phyloP scores from a whole-genome alignment of 2,797 vertebrate species.

The Geotrypetes seraphini region DNA sequence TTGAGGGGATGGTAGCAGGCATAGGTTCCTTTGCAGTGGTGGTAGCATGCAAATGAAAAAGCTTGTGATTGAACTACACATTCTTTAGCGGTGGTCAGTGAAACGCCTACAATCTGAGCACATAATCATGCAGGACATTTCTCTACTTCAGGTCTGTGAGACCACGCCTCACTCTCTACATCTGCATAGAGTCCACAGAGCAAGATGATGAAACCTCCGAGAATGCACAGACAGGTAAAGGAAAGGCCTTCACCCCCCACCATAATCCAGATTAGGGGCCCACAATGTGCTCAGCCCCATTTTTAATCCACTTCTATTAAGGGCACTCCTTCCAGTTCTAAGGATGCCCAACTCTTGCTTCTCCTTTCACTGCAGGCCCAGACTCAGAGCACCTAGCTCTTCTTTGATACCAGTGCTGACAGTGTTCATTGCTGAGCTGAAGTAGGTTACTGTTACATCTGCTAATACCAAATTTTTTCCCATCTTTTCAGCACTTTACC shows the following conservation, averaged over 20 bases:
- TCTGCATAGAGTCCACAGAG: conserved; percentile 6
- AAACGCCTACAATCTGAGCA: too few relatives aligned
- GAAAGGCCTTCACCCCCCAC: background rate
- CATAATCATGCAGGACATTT: background rate
- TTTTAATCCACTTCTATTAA: background rate
- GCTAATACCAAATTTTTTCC: background rate
- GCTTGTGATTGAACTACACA: too few relatives aligned
- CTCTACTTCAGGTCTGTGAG: conserved; percentile 5
- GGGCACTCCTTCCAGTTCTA: background rate
- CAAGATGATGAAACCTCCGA: background rate
- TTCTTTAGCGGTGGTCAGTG: too few relatives aligned
- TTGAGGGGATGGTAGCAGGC: background rate
- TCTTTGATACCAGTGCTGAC: too few relatives aligned
- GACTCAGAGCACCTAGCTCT: background rate
- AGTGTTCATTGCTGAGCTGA: background rate
- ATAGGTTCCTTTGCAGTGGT: too few relatives aligned
- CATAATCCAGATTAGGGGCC: background rate
- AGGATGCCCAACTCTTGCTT: background rate
- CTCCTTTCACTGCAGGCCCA: too few relatives aligned
- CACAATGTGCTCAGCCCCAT: too few relatives aligned
- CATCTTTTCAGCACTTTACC: conserved; percentile 14
- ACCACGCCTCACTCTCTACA: conserved; percentile 18
- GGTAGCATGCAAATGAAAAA: too few relatives aligned
- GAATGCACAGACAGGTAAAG: conserved; percentile 9
- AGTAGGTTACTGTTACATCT: background rate